These are phyloP conservation scores for Gavialis gangeticus DNA, from an alignment of 2,113 vertebrate species.

Conservation along the genomic window DNA sequence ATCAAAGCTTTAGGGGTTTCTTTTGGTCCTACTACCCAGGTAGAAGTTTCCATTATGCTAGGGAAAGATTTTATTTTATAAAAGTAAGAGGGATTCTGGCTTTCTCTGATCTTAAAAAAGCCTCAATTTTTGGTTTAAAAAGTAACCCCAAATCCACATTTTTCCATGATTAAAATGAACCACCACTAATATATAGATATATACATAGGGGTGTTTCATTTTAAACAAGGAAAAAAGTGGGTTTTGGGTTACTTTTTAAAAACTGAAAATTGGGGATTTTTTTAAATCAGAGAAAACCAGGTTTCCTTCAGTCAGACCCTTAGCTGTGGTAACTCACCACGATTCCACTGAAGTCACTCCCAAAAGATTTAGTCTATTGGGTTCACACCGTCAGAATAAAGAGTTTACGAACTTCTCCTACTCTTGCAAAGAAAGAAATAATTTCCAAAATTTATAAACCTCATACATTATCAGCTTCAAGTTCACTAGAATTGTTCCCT, in stretches of 20 bases:
- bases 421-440: not conserved
- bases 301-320: not conserved
- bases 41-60: not conserved
- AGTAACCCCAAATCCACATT: too few species aligned
- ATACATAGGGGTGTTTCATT: too few species aligned
- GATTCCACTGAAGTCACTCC: not conserved
- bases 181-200: too few species aligned
- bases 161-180: too few species aligned
- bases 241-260: too few species aligned
- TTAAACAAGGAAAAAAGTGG: too few species aligned
- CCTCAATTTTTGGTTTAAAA: too few species aligned
- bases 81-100: not conserved
- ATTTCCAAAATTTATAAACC: not conserved
- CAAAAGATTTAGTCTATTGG: not conserved
- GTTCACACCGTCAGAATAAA: not conserved
- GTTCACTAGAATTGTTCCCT: not conserved
- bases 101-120: not conserved
- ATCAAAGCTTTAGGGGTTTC: not conserved
- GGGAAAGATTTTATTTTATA: not conserved
- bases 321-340: not conserved
- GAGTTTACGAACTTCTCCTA: not conserved
- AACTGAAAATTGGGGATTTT: too few species aligned
- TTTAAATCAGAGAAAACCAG: too few species aligned
- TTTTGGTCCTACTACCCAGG: not conserved
- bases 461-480: not conserved